Conservation (phyloP, 1,140 invertebrate species). For the Cataglyphis hispanica region DNA sequence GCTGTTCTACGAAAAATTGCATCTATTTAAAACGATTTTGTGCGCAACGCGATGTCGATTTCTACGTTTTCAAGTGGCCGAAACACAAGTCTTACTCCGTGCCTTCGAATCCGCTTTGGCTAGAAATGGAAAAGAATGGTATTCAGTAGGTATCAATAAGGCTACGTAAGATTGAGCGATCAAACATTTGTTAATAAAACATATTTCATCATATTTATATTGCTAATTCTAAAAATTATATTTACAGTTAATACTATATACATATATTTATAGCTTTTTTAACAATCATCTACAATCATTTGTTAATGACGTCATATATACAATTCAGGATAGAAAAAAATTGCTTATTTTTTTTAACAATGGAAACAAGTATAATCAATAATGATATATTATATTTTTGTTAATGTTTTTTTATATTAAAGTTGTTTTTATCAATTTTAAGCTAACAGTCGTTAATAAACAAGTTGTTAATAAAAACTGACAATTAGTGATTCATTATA, state of each 20-base stretch:
- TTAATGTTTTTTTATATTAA: not conserved
- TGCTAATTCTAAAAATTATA: not conserved
- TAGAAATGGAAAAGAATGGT: conserved; percentile 75
- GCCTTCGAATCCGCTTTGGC: conserved; percentile 84
- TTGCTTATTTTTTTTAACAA: not conserved
- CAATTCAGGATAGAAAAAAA: conserved; percentile 8
- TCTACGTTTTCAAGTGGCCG: conserved; percentile 63
- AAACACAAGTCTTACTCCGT: conserved; percentile 81
- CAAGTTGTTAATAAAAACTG: conserved; percentile 14
- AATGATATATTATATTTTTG: not conserved
- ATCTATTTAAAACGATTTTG: conserved; percentile 1
- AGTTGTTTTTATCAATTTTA: conserved; percentile 8
- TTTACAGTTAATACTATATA: not conserved
- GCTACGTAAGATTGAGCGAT: not conserved
- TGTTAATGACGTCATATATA: not conserved
- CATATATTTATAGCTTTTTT: not conserved
- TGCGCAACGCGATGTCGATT: conserved; percentile 56
- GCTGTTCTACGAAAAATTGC: not conserved
- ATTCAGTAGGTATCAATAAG: conserved; percentile 29
- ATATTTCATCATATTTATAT: not conserved
- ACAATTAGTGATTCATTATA: not conserved
- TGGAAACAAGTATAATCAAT: not conserved
- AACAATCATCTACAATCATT: not conserved
- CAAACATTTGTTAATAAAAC: not conserved
- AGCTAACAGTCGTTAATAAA: not conserved